Percentiles rank a stretch among this genome's conserved stretches.
These are phyloP conservation scores for Idaea dimidiata DNA, from an alignment of 2,888 invertebrate genomes.

Conservation along the genomic window DNA sequence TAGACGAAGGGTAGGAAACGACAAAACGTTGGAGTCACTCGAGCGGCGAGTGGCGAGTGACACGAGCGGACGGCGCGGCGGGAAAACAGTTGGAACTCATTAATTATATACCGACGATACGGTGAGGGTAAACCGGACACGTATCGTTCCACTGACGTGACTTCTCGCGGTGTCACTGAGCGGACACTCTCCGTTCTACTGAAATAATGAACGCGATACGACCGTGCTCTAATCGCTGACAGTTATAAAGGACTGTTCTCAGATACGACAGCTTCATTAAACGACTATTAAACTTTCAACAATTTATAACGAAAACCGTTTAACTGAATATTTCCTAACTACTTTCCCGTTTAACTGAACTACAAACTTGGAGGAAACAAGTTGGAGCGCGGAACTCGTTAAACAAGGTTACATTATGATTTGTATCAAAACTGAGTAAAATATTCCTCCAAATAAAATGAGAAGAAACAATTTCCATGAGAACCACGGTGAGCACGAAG, in stretches of 20 bases:
- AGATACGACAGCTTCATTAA: neutral
- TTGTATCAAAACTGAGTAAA: neutral
- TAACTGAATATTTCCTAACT: neutral
- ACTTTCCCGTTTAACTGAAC: neutral
- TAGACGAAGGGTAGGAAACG: no score
- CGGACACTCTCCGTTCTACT: neutral
- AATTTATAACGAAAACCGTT: neutral
- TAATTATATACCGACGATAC: neutral
- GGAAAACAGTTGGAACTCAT: neutral
- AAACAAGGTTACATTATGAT: neutral
- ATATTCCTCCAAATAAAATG: conserved; percentile 10
- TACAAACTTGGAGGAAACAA: neutral
- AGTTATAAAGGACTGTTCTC: neutral
- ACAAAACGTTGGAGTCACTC: neutral
- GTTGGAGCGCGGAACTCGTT: neutral
- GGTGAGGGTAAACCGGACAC: neutral
- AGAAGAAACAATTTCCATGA: conserved; percentile 27
- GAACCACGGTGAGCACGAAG: conserved; percentile 18
- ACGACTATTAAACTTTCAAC: neutral
- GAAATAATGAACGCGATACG: neutral
- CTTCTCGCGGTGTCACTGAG: neutral
- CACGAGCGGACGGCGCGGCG: neutral
- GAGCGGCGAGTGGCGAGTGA: neutral
- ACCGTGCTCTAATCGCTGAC: neutral
- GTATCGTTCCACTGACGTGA: neutral